These are phyloP conservation scores for Grammomys dolichurus DNA, from an alignment of 2,113 vertebrate genomes.

Conservation along the genomic window DNA sequence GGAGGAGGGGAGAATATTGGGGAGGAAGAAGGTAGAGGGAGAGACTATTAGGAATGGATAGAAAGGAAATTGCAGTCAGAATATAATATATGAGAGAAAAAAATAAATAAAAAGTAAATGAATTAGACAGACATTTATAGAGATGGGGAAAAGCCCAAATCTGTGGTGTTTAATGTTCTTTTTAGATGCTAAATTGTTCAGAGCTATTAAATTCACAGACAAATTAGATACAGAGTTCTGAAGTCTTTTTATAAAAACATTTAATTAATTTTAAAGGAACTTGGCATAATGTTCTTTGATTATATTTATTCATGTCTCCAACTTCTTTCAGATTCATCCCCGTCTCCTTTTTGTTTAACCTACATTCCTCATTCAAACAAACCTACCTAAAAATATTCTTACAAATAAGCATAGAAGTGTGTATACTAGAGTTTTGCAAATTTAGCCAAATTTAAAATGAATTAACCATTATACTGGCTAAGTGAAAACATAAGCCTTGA, in stretches of 20 bases:
- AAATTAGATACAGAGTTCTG: not conserved
- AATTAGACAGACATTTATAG: too few species aligned
- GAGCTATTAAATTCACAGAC: not conserved
- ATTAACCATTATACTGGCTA: not conserved
- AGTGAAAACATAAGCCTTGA: not conserved
- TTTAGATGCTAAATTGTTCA: not conserved
- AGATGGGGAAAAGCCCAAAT: too few species aligned
- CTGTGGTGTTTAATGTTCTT: too few species aligned
- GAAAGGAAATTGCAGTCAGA: not conserved
- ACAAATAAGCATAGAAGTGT: not conserved
- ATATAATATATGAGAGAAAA: not conserved
- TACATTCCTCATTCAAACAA: not conserved
- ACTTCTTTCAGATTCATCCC: not conserved
- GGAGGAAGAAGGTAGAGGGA: too few species aligned
- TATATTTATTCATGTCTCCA: not conserved
- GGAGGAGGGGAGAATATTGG: too few species aligned
- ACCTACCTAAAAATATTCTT: not conserved
- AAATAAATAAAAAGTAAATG: not conserved
- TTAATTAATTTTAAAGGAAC: not conserved
- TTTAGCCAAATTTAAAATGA: not conserved
- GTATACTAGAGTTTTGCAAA: not conserved
- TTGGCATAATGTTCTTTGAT: not conserved
- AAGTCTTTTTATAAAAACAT: not conserved
- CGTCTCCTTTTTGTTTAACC: not conserved
- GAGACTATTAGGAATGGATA: not conserved